Evolutionary conservation across 1,140 invertebrate genomes (phyloP), one percentile per base, ranked within the genome.

Genomic region (Formica selysi): DNA sequence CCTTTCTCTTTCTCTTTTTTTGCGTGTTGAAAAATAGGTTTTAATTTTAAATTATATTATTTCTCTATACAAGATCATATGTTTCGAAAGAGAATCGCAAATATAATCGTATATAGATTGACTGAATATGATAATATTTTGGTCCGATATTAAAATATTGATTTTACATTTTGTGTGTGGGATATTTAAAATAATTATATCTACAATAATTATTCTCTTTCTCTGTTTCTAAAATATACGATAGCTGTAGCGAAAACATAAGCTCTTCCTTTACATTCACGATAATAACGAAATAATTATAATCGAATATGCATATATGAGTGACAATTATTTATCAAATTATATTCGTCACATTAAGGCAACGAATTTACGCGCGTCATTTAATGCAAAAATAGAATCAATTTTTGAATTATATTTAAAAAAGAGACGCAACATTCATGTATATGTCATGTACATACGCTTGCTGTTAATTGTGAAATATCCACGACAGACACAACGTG

Each of bases 131-230:
- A 32, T 26, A 41, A 36, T 29, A 16, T 44, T 26, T n/a, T 11
- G 29, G 22, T 51, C 16, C 32, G 22, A 22, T 67, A 22, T 51
- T 79, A 10, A 79, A 68, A 13, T 16, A 79, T 79, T 32, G 41
- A 68, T 51, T 67, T 67, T 44, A 4, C 41, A 65, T 51, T 51
- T 51, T 11, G 10, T 11, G 6, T 29, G 13, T 10, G 16, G 29
- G 5, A 79, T 29, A 67, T 76, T 29, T 5, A 41, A 76, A 76
- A 62, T 22, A 48, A 79, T 67, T 67, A 67, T 51, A 67, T 48
- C n/a, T 16, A 22, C 0, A 65, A 48, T 67, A 51, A 79, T 79
- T 51, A 67, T 67, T 79, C 41, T 44, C 48, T 51, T 3, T 48
- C 7, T 32, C 19, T 36, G 8, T 41, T 62, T 76, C 38, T 16